Evolutionary conservation across 1,140 invertebrate species (phyloP).

Genomic region (Leguminivora glycinivorella): DNA sequence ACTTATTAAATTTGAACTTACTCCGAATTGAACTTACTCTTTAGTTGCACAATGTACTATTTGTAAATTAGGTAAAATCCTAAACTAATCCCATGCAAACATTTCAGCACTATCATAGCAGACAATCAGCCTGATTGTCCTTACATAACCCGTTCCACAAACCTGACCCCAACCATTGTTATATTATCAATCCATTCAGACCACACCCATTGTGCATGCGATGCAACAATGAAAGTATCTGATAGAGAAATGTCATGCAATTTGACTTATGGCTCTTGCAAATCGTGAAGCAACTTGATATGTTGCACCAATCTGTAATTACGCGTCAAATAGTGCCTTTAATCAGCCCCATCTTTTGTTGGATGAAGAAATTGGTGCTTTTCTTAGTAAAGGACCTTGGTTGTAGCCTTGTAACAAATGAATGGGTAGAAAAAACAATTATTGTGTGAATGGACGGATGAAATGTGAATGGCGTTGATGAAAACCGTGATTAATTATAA

Average conservation of each 20-base stretch:
- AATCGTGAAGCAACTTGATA: slow-evolving; percentile 10
- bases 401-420: slow-evolving; percentile 6
- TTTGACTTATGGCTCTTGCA: slow-evolving; percentile 25
- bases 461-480: slow-evolving; percentile 17
- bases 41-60: too few relatives aligned
- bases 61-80: not conserved
- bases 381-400: slow-evolving; percentile 9
- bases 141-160: slow-evolving; percentile 9
- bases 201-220: slow-evolving; percentile 10
- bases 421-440: slow-evolving; percentile 20
- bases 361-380: slow-evolving; percentile 1
- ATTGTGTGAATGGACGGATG: slow-evolving; percentile 6
- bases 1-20: too few relatives aligned
- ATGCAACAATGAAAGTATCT: slow-evolving; percentile 25
- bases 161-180: not conserved
- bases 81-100: not conserved
- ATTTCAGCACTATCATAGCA: not conserved
- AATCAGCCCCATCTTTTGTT: slow-evolving; percentile 1
- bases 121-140: not conserved
- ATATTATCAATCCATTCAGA: slow-evolving; percentile 15
- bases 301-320: slow-evolving; percentile 1
- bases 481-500: slow-evolving; percentile 2
- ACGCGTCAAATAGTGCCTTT: slow-evolving; percentile 23
- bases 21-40: too few relatives aligned
- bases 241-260: slow-evolving; percentile 25